phyloP scores from a whole-genome alignment of 2,797 vertebrate species.

The Valencia hispanica region DNA sequence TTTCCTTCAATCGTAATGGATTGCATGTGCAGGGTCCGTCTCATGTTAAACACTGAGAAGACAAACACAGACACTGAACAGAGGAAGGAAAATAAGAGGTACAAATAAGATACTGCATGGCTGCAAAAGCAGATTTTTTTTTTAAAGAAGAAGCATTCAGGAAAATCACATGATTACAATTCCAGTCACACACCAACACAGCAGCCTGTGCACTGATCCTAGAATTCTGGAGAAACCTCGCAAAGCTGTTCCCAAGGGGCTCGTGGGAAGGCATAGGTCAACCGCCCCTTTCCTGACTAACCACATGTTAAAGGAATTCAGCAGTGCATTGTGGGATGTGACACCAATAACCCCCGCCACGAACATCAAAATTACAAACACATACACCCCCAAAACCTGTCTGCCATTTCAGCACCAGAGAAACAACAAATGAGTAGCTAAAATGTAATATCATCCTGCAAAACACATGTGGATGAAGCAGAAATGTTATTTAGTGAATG shows the following conservation, averaged over 20 bases:
- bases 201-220: constrained; percentile 76
- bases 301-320: constrained; percentile 89
- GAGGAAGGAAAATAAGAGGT: constrained; percentile 18
- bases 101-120: constrained; percentile 36
- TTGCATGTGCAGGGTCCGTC: constrained; percentile 76
- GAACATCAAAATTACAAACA: constrained; percentile 83
- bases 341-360: constrained; percentile 78
- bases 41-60: constrained; percentile 39
- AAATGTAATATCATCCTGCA: constrained; percentile 25
- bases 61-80: constrained; percentile 52
- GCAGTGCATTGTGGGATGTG: constrained; percentile 84
- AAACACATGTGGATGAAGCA: constrained; percentile 11
- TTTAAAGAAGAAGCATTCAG: constrained; percentile 25
- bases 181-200: constrained; percentile 78
- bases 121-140: constrained; percentile 22
- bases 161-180: constrained; percentile 81
- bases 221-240: constrained; percentile 76
- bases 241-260: constrained; percentile 79
- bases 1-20: constrained; percentile 75
- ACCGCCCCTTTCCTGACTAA: constrained; percentile 86
- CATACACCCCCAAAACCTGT: constrained; percentile 71
- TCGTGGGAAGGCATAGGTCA: constrained; percentile 84
- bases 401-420: constrained; percentile 48
- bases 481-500: neutral
- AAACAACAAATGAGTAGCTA: constrained; percentile 44